These are phyloP conservation scores for Aeoliscus strigatus DNA, from an alignment of 2,797 vertebrate species.

Conservation along the genomic window DNA sequence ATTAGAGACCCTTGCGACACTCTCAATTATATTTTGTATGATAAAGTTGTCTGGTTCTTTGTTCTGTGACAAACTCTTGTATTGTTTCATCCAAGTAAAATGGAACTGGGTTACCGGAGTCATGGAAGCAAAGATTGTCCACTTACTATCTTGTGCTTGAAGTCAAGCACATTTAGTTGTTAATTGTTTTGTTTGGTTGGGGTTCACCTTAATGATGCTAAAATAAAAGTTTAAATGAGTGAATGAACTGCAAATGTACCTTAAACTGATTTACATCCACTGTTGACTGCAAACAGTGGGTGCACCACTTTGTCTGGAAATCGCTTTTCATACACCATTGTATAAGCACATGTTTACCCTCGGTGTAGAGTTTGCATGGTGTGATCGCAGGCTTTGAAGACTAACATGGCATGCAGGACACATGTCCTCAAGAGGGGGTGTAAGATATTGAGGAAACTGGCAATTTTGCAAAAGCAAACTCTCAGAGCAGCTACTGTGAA, in stretches of 20 bases:
- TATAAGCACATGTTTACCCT: conserved; percentile 34
- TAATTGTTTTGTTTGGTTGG: too few relatives aligned
- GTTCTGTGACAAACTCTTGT: too few relatives aligned
- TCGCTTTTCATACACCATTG: conserved; percentile 30
- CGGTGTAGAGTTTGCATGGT: conserved; percentile 37
- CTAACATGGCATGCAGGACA: conserved; percentile 46
- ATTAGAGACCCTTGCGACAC: too few relatives aligned
- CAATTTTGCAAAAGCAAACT: conserved; percentile 34
- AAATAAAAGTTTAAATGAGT: too few relatives aligned
- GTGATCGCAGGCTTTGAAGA: conserved; percentile 49
- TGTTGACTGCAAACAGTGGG: conserved; percentile 41
- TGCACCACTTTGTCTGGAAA: conserved; percentile 33
- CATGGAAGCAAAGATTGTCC: too few relatives aligned
- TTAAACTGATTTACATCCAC: conserved; percentile 17
- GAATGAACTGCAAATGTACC: conserved; percentile 2
- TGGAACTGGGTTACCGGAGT: too few relatives aligned
- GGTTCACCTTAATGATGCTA: too few relatives aligned
- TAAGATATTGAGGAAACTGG: conserved; percentile 33
- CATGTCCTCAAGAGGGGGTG: conserved; percentile 21
- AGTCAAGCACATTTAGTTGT: too few relatives aligned
- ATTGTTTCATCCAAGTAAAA: too few relatives aligned
- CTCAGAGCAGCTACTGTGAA: conserved; percentile 18
- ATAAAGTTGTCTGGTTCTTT: too few relatives aligned
- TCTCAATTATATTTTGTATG: too few relatives aligned
- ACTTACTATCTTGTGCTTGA: too few relatives aligned